Evolutionary conservation across 2,113 vertebrate species (phyloP), one percentile per base, ranked within the genome.

Genomic region (Corythaixoides concolor): DNA sequence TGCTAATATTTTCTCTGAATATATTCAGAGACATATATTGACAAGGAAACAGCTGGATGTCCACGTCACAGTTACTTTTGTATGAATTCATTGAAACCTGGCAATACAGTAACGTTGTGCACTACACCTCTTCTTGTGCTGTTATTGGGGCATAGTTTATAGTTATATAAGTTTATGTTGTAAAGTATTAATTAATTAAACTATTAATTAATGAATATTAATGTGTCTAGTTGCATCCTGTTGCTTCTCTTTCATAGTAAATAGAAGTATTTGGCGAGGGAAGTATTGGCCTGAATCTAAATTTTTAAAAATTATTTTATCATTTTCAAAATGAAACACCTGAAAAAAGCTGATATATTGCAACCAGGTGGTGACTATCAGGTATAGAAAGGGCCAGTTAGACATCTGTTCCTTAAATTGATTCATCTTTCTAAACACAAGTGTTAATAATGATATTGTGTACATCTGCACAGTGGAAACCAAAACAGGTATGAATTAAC

Each of bases 351-450:
- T 56, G 47, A 60, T 68, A 12, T 75, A 53, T 68, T 85, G 13
- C 56, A 89, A 60, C 33, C 52, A 79, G 74, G 64, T 49, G 76
- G 26, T 64, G 64, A 35, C 60, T 75, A 19, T 33, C 39, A 75
- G 79, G 28, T 75, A 78, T 53, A 72, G 41, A 87, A 88, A 85
- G n/a, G 37, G 64, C 56, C 47, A 68, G 53, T 81, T 87, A 67
- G 47, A 75, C 47, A 78, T 84, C 59, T 81, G 26, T 55, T 92
- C 55, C 60, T 93, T 81, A 78, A 90, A 90, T 37, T 84, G 72
- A 49, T 89, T 93, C 24, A 86, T 30, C 60, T 70, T 84, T 92
- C n/a, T 89, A 72, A 73, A 87, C 43, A 11, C 20, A 82, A 52
- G 30, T 64, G 49, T 74, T 81, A 84, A 74, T 78, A 81, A 77